A percentile compares a stretch with the other conserved stretches of the same genome.
Evolutionary conservation across 1,140 invertebrate species (phyloP).

Genomic region (Heterodera carotae): DNA sequence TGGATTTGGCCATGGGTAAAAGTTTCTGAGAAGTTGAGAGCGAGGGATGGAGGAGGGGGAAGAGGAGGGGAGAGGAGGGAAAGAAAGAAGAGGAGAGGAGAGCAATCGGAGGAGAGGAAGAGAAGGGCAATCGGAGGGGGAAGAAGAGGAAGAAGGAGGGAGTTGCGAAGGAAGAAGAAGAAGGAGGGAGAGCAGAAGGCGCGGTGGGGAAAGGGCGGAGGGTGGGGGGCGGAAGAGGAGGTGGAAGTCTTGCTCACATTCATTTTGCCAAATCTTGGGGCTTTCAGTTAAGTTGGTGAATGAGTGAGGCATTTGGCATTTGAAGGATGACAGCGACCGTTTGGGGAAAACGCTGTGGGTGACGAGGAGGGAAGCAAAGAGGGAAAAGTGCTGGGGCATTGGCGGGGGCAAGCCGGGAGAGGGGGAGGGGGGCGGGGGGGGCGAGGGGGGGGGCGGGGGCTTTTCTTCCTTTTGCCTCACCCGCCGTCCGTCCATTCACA

Average conservation of each 20-base stretch:
- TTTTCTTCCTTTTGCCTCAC: background rate
- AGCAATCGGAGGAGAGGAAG: too few species aligned
- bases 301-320: background rate
- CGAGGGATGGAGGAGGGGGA: background rate
- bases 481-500: background rate
- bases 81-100: background rate
- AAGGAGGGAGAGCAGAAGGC: background rate
- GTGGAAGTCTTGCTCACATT: background rate
- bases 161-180: background rate
- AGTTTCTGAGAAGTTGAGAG: too few species aligned
- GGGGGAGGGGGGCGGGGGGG: background rate
- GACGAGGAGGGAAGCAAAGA: background rate
- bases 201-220: background rate
- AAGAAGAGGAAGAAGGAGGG: background rate
- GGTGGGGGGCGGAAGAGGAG: background rate
- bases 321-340: slow-evolving; percentile 1
- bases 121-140: too few species aligned
- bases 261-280: background rate
- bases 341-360: background rate
- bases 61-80: background rate
- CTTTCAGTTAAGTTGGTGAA: background rate
- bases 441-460: background rate
- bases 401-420: background rate
- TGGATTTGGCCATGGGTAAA: too few species aligned
- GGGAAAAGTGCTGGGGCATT: background rate